Percentiles rank a stretch among this genome's conserved stretches.
phyloP scores from a whole-genome alignment of 2,888 invertebrate genomes.

The Lasioglossum oenotherae region DNA sequence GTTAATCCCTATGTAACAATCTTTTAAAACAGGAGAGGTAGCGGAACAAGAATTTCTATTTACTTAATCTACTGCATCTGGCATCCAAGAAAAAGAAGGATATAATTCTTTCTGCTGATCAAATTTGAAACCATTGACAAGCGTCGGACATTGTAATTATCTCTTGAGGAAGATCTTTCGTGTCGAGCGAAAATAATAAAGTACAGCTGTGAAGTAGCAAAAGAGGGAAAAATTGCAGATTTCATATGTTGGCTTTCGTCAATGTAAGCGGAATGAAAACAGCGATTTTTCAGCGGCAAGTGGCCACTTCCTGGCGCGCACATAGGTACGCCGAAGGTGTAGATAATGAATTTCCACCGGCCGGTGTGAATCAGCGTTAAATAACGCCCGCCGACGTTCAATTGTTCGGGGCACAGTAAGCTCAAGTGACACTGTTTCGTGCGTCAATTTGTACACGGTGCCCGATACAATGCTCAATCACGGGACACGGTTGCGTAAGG shows the following conservation, averaged over 20 bases:
- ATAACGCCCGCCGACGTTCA: slow-evolving; percentile 35
- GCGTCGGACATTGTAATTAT: not conserved
- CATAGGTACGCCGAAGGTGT: not conserved
- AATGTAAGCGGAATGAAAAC: not conserved
- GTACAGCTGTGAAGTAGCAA: not conserved
- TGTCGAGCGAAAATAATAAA: not conserved
- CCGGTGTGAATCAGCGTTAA: slow-evolving; percentile 15
- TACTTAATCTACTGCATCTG: not conserved
- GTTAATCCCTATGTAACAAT: not conserved
- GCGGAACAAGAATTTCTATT: not conserved
- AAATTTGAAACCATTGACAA: not conserved
- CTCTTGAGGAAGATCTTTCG: not conserved
- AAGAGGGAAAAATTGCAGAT: not conserved
- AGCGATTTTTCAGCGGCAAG: slow-evolving; percentile 1
- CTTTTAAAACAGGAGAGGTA: not conserved
- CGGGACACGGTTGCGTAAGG: slow-evolving; percentile 34
- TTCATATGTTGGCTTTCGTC: not conserved
- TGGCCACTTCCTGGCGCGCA: slow-evolving; percentile 12
- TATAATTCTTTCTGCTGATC: not conserved
- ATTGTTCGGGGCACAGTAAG: slow-evolving; percentile 42
- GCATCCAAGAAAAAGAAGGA: not conserved
- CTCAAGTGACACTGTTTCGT: slow-evolving; percentile 31
- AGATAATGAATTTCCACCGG: slow-evolving; percentile 1
- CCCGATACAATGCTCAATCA: slow-evolving; percentile 44
- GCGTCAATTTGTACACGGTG: slow-evolving; percentile 33